phyloP scores from a whole-genome alignment of 2,797 vertebrate genomes.

The Centropyge bicolor region DNA sequence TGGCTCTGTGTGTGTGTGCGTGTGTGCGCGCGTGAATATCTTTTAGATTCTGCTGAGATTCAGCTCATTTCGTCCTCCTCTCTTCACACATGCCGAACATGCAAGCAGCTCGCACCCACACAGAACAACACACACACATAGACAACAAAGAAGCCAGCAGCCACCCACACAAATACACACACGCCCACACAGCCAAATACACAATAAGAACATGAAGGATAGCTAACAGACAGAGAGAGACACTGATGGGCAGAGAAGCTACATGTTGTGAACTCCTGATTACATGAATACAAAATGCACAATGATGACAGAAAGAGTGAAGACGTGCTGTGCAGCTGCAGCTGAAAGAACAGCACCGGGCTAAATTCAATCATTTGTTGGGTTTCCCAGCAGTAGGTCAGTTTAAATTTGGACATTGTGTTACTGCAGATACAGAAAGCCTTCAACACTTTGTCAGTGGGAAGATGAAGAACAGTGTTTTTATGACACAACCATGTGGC shows the following conservation, averaged over 20 bases:
- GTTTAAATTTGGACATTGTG: conserved; percentile 11
- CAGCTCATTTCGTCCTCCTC: conserved; percentile 57
- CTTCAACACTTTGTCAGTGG: conserved; percentile 23
- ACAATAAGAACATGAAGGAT: conserved; percentile 20
- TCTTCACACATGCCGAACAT: conserved; percentile 70
- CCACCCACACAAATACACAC: conserved; percentile 44
- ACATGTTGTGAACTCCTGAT: conserved; percentile 2
- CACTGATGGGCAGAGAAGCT: neutral
- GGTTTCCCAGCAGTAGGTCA: neutral
- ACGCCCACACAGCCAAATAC: conserved; percentile 39
- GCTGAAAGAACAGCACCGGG: too few relatives aligned
- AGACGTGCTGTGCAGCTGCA: too few relatives aligned
- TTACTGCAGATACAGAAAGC: neutral
- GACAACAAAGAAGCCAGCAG: conserved; percentile 35
- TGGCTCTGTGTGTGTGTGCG: too few relatives aligned
- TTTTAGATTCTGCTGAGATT: conserved; percentile 51
- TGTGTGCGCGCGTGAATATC: neutral
- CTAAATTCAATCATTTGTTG: neutral
- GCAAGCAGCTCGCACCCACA: conserved; percentile 72
- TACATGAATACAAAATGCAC: conserved; percentile 3
- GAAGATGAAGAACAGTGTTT: conserved; percentile 25
- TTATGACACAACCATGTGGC: conserved; percentile 16
- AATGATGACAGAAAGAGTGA: conserved; percentile 5
- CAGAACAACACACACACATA: conserved; percentile 49
- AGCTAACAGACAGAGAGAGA: conserved; percentile 13